Percentiles rank a stretch among this genome's conserved stretches.
These are phyloP conservation scores for Jaculus jaculus DNA, from an alignment of 2,113 vertebrate genomes.

Conservation along the genomic window DNA sequence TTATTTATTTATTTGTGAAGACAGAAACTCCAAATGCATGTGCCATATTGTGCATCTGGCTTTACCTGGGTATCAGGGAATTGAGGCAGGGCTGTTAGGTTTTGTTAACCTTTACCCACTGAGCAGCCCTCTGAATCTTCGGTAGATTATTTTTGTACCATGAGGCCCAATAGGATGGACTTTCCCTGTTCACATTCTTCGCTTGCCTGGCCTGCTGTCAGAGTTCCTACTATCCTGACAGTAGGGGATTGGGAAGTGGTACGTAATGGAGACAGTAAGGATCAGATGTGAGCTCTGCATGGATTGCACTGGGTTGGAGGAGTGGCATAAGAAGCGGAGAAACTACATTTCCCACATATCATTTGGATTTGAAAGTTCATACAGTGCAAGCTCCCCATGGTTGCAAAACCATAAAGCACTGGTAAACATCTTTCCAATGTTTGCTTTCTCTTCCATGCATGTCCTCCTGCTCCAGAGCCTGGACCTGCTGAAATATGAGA, in stretches of 20 bases:
- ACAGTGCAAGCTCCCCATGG: not conserved
- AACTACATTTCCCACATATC: not conserved
- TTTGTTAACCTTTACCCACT: too few relatives aligned
- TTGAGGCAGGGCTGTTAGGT: too few relatives aligned
- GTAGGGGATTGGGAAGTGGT: not conserved
- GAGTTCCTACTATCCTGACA: not conserved
- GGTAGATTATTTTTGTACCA: not conserved
- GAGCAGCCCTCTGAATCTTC: not conserved
- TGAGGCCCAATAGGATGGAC: not conserved
- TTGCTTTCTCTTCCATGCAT: not conserved
- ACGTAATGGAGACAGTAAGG: not conserved
- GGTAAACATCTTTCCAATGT: not conserved
- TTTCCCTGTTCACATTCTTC: not conserved
- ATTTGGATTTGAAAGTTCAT: constrained; percentile 7
- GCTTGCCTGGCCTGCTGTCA: not conserved
- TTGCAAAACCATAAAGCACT: not conserved
- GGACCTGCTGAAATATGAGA: not conserved
- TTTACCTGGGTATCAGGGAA: too few relatives aligned
- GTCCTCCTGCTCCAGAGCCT: not conserved
- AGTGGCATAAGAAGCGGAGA: not conserved
- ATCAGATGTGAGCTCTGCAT: not conserved
- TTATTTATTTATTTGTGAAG: too few relatives aligned
- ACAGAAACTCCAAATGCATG: too few relatives aligned
- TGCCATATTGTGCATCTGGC: too few relatives aligned
- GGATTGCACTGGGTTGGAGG: not conserved